phyloP scores from a whole-genome alignment of 1,140 invertebrate genomes.

The Micrasema minimum region DNA sequence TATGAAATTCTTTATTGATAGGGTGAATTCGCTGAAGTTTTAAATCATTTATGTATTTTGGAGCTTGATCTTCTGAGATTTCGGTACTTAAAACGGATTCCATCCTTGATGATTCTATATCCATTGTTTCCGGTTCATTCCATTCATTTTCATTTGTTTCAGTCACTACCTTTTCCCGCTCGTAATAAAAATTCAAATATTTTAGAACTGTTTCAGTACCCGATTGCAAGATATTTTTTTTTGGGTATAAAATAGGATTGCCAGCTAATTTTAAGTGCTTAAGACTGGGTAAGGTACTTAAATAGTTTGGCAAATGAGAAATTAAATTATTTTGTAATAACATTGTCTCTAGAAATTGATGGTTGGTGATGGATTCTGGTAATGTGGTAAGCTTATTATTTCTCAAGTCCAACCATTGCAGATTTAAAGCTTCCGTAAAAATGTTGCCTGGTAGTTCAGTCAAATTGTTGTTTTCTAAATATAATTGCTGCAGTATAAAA shows the following conservation, averaged over 20 bases:
- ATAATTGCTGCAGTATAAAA: slow-evolving; percentile 63
- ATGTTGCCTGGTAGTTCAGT: slow-evolving; percentile 64
- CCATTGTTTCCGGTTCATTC: too few species aligned
- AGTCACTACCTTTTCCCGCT: slow-evolving; percentile 45
- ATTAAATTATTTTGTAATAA: slow-evolving; percentile 69
- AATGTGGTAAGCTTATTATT: slow-evolving; percentile 67
- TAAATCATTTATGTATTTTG: background rate
- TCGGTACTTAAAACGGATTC: background rate
- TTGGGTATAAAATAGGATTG: slow-evolving; percentile 67
- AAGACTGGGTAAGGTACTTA: slow-evolving; percentile 65
- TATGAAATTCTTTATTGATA: slow-evolving; percentile 16
- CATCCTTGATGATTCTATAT: background rate
- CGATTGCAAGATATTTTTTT: slow-evolving; percentile 61
- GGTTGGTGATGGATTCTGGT: slow-evolving; percentile 65
- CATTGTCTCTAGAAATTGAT: slow-evolving; percentile 66
- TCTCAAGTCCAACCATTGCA: slow-evolving; percentile 70
- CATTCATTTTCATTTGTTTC: slow-evolving; percentile 11
- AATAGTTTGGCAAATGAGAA: slow-evolving; percentile 66
- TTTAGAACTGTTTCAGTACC: slow-evolving; percentile 62
- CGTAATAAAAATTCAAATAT: slow-evolving; percentile 64
- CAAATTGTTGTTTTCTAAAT: slow-evolving; percentile 68
- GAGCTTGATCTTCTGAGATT: background rate
- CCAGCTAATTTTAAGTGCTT: slow-evolving; percentile 66
- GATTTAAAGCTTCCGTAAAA: slow-evolving; percentile 62
- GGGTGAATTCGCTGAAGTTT: slow-evolving; percentile 11